phyloP scores from a whole-genome alignment of 2,113 vertebrate genomes.

The Colaptes auratus region DNA sequence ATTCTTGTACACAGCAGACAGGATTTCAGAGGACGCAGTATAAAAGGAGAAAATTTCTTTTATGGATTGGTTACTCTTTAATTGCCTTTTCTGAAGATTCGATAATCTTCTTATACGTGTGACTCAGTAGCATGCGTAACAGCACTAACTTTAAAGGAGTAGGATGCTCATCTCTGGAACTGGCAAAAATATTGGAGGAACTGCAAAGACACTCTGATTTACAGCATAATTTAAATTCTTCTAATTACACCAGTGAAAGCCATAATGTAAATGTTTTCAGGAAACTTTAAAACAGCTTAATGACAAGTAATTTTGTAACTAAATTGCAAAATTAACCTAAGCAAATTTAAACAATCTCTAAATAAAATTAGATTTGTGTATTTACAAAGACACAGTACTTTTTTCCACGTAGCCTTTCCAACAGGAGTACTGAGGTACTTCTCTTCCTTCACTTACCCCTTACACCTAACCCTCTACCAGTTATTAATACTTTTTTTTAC shows the following conservation, averaged over 20 bases:
- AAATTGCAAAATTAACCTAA: background rate
- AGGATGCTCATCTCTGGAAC: background rate
- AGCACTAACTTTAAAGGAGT: background rate
- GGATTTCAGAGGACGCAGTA: background rate
- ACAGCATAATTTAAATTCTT: background rate
- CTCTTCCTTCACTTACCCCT: background rate
- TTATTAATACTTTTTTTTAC: background rate
- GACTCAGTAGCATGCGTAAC: background rate
- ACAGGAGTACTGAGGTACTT: background rate
- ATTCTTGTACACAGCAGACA: background rate
- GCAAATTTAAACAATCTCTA: background rate
- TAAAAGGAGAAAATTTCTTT: background rate
- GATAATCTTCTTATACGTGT: background rate
- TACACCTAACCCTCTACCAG: background rate
- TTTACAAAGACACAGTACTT: background rate
- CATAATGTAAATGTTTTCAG: background rate
- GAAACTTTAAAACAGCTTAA: background rate
- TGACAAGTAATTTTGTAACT: background rate
- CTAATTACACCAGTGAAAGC: background rate
- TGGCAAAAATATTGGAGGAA: background rate
- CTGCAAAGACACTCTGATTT: background rate
- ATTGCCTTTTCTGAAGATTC: background rate
- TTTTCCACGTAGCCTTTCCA: background rate
- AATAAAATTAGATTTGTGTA: background rate
- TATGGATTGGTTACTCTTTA: background rate